phyloP scores from a whole-genome alignment of 2,888 invertebrate species.

The Diloba caeruleocephala region DNA sequence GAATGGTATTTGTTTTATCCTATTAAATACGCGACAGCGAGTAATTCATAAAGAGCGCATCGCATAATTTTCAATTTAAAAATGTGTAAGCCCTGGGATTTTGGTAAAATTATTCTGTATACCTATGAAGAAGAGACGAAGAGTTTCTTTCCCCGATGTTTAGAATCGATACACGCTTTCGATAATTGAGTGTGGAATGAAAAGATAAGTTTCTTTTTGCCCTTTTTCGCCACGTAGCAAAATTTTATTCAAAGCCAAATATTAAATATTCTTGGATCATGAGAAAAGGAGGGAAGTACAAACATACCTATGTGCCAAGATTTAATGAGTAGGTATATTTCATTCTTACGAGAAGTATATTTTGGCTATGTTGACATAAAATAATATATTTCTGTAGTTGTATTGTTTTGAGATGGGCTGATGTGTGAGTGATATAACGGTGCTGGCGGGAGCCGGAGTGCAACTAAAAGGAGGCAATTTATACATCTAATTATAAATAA shows the following conservation, averaged over 20 bases:
- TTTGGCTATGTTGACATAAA: constrained; percentile 51
- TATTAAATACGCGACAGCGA: too few species aligned
- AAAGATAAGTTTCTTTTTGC: constrained; percentile 1
- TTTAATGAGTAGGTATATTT: constrained; percentile 52
- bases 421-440: constrained; percentile 54
- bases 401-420: constrained; percentile 45
- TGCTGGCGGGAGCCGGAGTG: constrained; percentile 53
- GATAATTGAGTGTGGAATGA: background rate
- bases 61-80: too few species aligned
- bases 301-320: constrained; percentile 60
- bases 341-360: constrained; percentile 44
- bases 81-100: too few species aligned
- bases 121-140: too few species aligned
- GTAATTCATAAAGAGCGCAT: too few species aligned
- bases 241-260: constrained; percentile 45
- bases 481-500: constrained; percentile 61
- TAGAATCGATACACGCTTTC: constrained; percentile 18
- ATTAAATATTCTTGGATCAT: constrained; percentile 36
- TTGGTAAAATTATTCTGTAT: too few species aligned
- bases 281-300: constrained; percentile 51
- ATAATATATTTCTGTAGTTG: constrained; percentile 56
- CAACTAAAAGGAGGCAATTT: constrained; percentile 52
- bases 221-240: constrained; percentile 24
- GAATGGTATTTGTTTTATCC: too few species aligned
- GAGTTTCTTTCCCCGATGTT: too few species aligned